A percentile compares a stretch with the other conserved stretches of the same genome.
Evolutionary conservation across 2,113 vertebrate species (phyloP).

Genomic region (Cavia aperea): DNA sequence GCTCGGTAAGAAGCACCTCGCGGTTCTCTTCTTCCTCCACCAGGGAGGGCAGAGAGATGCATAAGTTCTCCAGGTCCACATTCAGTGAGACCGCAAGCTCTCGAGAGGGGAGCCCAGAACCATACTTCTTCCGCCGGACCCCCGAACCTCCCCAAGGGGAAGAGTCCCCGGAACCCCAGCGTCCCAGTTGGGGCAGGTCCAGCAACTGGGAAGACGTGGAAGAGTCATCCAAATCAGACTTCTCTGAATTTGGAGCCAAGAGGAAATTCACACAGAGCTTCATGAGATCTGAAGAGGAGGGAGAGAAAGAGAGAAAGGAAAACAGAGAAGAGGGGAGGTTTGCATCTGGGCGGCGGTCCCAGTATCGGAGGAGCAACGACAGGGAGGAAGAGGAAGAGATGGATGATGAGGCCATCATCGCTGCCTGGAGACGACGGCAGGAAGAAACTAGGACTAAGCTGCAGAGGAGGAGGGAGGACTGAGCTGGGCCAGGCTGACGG

Average conservation of each 20-base stretch:
- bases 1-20: constrained; percentile 70
- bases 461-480: constrained; percentile 73
- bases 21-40: constrained; percentile 76
- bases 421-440: constrained; percentile 87
- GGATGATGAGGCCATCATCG: constrained; percentile 87
- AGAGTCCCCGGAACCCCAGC: constrained; percentile 67
- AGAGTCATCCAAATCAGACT: constrained; percentile 73
- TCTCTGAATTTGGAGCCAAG: constrained; percentile 77
- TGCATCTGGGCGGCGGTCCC: constrained; percentile 69
- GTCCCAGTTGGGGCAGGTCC: constrained; percentile 62
- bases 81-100: constrained; percentile 70
- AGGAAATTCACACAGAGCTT: constrained; percentile 81
- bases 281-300: constrained; percentile 75
- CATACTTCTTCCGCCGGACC: constrained; percentile 63
- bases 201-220: constrained; percentile 67
- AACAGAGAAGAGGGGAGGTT: constrained; percentile 74
- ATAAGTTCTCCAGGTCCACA: constrained; percentile 71
- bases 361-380: constrained; percentile 67
- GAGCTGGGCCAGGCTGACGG: constrained; percentile 43
- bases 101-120: constrained; percentile 75
- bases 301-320: constrained; percentile 72
- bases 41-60: constrained; percentile 68
- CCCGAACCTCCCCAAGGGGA: constrained; percentile 68
- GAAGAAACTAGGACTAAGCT: constrained; percentile 82
- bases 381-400: constrained; percentile 77